phyloP scores from a whole-genome alignment of 2,888 invertebrate genomes.

The Apotomis capreana region DNA sequence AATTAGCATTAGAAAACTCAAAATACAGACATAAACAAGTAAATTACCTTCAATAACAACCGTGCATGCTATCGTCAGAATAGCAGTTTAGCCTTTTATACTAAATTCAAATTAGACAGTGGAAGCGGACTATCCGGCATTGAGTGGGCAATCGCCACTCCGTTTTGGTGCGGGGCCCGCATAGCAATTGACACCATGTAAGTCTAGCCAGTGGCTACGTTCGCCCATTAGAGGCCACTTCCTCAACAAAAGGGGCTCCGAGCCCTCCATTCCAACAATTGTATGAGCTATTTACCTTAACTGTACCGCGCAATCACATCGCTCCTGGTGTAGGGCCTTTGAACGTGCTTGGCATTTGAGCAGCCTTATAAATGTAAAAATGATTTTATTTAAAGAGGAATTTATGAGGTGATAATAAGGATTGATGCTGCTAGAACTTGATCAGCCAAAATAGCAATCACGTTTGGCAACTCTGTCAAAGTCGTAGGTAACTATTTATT shows the following conservation, averaged over 20 bases:
- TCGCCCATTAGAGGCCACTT: slow-evolving; percentile 76
- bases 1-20: slow-evolving; percentile 39
- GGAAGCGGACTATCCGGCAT: slow-evolving; percentile 54
- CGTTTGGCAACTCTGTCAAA: neutral
- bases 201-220: slow-evolving; percentile 73
- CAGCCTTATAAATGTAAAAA: slow-evolving; percentile 12
- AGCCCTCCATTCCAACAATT: slow-evolving; percentile 79
- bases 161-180: slow-evolving; percentile 56
- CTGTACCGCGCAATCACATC: slow-evolving; percentile 78
- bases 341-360: slow-evolving; percentile 56
- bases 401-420: neutral
- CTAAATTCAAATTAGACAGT: slow-evolving; percentile 64
- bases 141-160: slow-evolving; percentile 57
- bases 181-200: slow-evolving; percentile 79
- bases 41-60: slow-evolving; percentile 36
- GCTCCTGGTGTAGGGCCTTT: slow-evolving; percentile 55
- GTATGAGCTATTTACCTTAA: slow-evolving; percentile 84
- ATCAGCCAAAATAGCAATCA: neutral
- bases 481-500: neutral
- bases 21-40: slow-evolving; percentile 46
- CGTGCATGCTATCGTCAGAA: slow-evolving; percentile 43
- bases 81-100: slow-evolving; percentile 62
- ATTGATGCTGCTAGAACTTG: neutral
- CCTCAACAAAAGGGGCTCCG: slow-evolving; percentile 79
- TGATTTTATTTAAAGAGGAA: neutral